Conservation (phyloP, 37 sponge, comb jelly and placozoan species). For the Haliclona indistincta region DNA sequence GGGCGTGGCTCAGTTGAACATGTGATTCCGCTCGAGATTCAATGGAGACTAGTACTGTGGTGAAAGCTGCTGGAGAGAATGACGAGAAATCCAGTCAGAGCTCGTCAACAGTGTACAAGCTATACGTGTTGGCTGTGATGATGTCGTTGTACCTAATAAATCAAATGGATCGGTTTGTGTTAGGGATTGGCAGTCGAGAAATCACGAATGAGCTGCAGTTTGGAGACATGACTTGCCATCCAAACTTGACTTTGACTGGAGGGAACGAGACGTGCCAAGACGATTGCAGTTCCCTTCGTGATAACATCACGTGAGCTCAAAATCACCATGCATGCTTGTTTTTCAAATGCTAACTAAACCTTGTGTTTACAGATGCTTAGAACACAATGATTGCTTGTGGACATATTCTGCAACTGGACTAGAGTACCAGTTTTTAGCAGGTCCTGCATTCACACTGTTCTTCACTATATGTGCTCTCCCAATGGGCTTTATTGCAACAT, state of each 20-base stretch:
- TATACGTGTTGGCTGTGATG: constrained; percentile 62
- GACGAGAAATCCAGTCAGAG: too few species aligned
- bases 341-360: too few species aligned
- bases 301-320: too few species aligned
- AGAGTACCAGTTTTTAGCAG: constrained; percentile 73
- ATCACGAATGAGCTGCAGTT: constrained; percentile 49
- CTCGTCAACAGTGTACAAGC: too few species aligned
- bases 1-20: too few species aligned
- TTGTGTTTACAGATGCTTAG: constrained; percentile 4
- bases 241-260: constrained; percentile 15
- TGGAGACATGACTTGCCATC: constrained; percentile 35
- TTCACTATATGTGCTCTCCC: constrained; percentile 68
- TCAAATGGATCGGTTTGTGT: constrained; percentile 70
- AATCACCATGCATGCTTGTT: too few species aligned
- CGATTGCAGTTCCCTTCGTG: too few species aligned
- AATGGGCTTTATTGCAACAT: constrained; percentile 62
- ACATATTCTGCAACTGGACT: constrained; percentile 45
- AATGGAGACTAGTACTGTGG: too few species aligned
- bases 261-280: too few species aligned
- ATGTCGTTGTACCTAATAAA: constrained; percentile 68
- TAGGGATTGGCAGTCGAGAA: constrained; percentile 37
- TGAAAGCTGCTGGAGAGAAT: too few species aligned
- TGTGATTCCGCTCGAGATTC: too few species aligned
- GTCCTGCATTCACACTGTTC: constrained; percentile 68
- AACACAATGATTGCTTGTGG: constrained; percentile 31